These are phyloP conservation scores for Athetis lepigone DNA, from an alignment of 2,888 invertebrate species.

Conservation along the genomic window DNA sequence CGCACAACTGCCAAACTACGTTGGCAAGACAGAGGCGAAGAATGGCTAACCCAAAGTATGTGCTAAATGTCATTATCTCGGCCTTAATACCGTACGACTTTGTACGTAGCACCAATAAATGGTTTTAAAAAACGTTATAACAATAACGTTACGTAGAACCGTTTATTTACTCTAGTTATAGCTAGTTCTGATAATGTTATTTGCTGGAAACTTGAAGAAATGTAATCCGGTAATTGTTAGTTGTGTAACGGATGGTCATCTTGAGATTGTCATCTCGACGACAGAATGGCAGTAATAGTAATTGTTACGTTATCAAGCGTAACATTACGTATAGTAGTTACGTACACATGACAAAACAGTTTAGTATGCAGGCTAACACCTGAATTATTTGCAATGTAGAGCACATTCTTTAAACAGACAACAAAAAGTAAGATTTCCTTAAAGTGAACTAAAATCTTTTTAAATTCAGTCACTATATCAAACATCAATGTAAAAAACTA, in stretches of 20 bases:
- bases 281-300: constrained; percentile 6
- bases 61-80: no score
- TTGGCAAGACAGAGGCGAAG: no score
- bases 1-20: no score
- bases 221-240: constrained; percentile 10
- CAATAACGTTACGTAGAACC: no score
- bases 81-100: no score
- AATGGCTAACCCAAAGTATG: no score
- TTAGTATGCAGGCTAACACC: constrained; percentile 6
- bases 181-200: neutral
- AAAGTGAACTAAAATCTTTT: no score
- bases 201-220: constrained; percentile 6
- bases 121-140: neutral
- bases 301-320: constrained; percentile 14
- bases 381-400: neutral
- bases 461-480: no score
- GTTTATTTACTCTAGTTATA: neutral
- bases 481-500: no score
- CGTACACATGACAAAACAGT: constrained; percentile 1
- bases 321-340: constrained; percentile 3
- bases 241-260: constrained; percentile 1
- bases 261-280: neutral
- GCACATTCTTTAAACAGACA: no score
- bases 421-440: no score
- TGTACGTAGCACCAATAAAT: no score